Evolutionary conservation across 2,888 invertebrate genomes (phyloP), one percentile per base, ranked within the genome.

Genomic region (Mesorhabditis belari): DNA sequence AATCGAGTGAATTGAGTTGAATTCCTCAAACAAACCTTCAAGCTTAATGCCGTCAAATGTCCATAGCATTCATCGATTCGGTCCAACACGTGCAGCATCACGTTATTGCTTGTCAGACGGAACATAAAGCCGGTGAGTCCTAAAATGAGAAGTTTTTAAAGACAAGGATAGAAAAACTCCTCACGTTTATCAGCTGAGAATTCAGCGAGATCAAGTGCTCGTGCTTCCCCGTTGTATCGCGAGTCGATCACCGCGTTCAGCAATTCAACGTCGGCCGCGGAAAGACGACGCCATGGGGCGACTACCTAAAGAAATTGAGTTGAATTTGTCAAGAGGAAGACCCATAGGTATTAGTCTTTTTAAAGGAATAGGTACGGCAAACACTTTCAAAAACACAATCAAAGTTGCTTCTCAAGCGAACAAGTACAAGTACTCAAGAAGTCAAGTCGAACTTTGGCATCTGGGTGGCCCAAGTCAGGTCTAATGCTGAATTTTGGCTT

Each of bases 71-170:
- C 67, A 54, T 74, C 73, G 44, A 78, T 72, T 29, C 70, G 61
- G 44, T 78, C 71, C 5, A 71, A 56, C 26, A 78, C 72, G 9
- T 67, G 60, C n/a, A 79, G 59, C 67, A 77, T 71, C 12, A 79
- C 74, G 44, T 75, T 74, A 62, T 74, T 75, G 54, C 77, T 73
- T 23, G 69, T 71, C 9, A 79, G 63, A 24, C 61, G 53, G 65
- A 71, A 68, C 3, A 67, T 58, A 55, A 74, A 60, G 27, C 70
- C 70, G 3, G 58, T 60, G 1, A 28, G 54, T 3, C 55, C 60
- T 62, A 76, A 75, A 3, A 29, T 68, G 64, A 57, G 35, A 66
- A 57, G 17, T n/a, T 4, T 25, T 35, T 35, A 17, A n/a, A 9
- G 12, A n/a, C 12, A n/a, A 1, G 12, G 12, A 23, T 2, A 54